These are phyloP conservation scores for Choristoneura fumiferana DNA, from an alignment of 1,140 invertebrate genomes.

Conservation along the genomic window DNA sequence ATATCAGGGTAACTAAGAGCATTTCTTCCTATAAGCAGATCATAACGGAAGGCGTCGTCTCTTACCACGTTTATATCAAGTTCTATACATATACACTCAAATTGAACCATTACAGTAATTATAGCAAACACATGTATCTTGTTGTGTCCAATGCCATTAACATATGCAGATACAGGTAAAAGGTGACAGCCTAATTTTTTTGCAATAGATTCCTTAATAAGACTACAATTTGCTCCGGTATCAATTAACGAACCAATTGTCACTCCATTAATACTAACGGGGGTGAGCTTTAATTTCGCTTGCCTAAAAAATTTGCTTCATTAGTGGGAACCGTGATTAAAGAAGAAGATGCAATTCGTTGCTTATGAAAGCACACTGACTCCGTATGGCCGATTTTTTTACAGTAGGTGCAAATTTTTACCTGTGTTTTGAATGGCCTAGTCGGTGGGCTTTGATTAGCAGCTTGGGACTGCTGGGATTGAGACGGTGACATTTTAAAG, in stretches of 20 bases:
- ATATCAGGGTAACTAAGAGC: neutral
- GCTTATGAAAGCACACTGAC: neutral
- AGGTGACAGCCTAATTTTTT: neutral
- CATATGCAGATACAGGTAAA: neutral
- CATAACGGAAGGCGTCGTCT: neutral
- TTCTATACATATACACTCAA: slow-evolving; percentile 2
- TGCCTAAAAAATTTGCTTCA: slow-evolving; percentile 15
- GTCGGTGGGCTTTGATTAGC: no score
- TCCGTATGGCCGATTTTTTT: slow-evolving; percentile 1
- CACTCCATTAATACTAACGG: neutral
- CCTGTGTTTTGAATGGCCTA: no score
- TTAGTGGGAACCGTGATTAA: neutral
- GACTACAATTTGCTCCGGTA: slow-evolving; percentile 1
- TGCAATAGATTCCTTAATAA: slow-evolving; percentile 14
- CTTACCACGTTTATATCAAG: neutral
- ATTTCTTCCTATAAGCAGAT: slow-evolving; percentile 14
- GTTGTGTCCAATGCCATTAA: slow-evolving; percentile 1
- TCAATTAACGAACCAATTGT: neutral
- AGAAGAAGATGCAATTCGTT: neutral
- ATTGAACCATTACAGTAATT: neutral
- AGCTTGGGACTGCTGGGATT: no score
- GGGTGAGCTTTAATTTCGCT: neutral
- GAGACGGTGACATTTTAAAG: no score
- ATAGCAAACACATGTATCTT: slow-evolving; percentile 7
- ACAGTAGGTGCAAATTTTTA: neutral